Conservation (phyloP, 1,140 invertebrate species). For the Musca vetustissima region DNA sequence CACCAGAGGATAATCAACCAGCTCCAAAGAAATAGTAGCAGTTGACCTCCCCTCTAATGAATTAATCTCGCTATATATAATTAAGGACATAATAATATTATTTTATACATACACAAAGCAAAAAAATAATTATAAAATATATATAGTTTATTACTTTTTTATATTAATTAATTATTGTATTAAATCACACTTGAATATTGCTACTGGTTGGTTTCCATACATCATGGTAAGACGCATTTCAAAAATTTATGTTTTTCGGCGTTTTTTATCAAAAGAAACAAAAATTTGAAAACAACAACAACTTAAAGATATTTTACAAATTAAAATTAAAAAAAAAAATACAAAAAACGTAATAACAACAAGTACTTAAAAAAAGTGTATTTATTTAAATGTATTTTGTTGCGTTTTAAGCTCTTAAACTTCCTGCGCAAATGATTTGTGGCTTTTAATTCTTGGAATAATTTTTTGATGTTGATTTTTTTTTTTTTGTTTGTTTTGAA, state of each 20-base stretch:
- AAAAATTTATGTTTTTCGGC: background rate
- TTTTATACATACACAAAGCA: slow-evolving; percentile 7
- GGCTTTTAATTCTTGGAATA: no score
- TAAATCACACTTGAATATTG: slow-evolving; percentile 26
- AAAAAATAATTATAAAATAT: background rate
- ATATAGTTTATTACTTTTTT: background rate
- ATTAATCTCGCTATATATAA: background rate
- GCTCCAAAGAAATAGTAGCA: no score
- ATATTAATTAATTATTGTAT: background rate
- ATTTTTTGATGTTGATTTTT: no score
- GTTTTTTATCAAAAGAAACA: slow-evolving; percentile 2
- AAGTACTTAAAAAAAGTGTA: background rate
- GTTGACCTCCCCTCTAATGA: no score
- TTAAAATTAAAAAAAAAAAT: slow-evolving; percentile 1
- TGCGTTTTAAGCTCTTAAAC: no score
- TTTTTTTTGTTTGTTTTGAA: no score
- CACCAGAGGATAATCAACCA: no score
- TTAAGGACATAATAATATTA: background rate
- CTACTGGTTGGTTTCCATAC: slow-evolving; percentile 21
- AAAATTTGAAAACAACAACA: slow-evolving; percentile 13
- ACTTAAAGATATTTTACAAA: slow-evolving; percentile 3
- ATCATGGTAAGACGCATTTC: background rate
- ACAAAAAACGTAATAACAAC: background rate
- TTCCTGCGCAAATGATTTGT: no score
- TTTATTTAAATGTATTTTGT: no score